Evolutionary conservation across 23 tunicate genomes (phyloP), one percentile per base, ranked within the genome.

Genomic region (Clavelina lepadiformis): DNA sequence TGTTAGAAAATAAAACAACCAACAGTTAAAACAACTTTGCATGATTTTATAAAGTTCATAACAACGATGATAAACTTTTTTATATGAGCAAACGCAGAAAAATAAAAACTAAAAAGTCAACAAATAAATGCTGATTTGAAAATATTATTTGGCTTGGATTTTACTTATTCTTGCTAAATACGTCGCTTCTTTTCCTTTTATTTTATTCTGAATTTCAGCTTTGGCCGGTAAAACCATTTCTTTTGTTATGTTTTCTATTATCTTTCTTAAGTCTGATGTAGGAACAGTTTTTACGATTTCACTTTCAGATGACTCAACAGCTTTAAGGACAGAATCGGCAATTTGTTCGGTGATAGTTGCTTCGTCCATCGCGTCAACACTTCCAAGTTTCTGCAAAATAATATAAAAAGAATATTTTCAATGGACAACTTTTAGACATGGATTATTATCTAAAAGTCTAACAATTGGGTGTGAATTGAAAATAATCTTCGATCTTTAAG

Each of bases 201-300:
- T 84, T 71, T 84, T 84, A 32, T 84, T 55, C 19, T 63, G 60
- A 1, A 84, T 52, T 28, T 76, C 93, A 30, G 61, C 31, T 36
- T 76, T 84, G 8, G 93, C 78, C 1, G 93, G 93, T 13, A 84
- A 18, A 30, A 84, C 77, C 74, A 77, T 70, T 36, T 63, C 81
- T 23, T 63, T 77, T 31, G 74, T 71, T 52, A 84, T 59, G 33
- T 71, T 60, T 19, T 75, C 82, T 46, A 84, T 84, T 23, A 84
- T 67, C 35, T 71, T 70, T 27, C 93, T 71, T 21, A 84, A 38
- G 24, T 84, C 83, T 15, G 60, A 7, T 0, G 93, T 38, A 27
- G 93, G 45, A 6, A 84, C 93, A 22, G 63, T 46, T 28, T 69
- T 76, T 15, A 76, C 74, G 5, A 63, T 72, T 1, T 70, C 74